Evolutionary conservation across 2,888 invertebrate species (phyloP).

Genomic region (Tubulanus polymorphus): DNA sequence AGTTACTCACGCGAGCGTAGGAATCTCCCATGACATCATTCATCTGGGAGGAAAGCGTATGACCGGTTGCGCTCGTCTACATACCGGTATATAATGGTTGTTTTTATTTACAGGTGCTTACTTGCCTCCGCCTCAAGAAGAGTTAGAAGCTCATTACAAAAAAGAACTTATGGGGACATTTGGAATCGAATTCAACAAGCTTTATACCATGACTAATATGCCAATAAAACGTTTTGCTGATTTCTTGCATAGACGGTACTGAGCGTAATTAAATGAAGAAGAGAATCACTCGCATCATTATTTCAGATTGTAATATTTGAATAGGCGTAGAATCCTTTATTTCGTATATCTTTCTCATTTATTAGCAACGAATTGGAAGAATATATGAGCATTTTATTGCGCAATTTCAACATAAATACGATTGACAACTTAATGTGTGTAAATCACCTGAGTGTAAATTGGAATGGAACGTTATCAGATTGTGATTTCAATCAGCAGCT

Average conservation of each 20-base stretch:
- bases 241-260: slow-evolving; percentile 31
- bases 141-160: slow-evolving; percentile 26
- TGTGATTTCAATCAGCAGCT: slow-evolving; percentile 38
- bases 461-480: slow-evolving; percentile 32
- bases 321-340: neutral
- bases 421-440: slow-evolving; percentile 32
- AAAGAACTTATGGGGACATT: slow-evolving; percentile 26
- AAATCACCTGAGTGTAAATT: slow-evolving; percentile 26
- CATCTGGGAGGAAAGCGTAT: too few relatives aligned
- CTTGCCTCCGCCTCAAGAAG: slow-evolving; percentile 29
- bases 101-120: slow-evolving; percentile 23
- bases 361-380: slow-evolving; percentile 28
- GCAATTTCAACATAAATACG: slow-evolving; percentile 31
- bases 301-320: neutral
- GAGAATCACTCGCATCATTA: neutral
- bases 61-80: too few relatives aligned
- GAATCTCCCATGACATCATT: too few relatives aligned
- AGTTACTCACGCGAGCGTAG: too few relatives aligned
- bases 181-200: slow-evolving; percentile 30
- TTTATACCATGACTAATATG: slow-evolving; percentile 36
- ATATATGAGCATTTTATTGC: slow-evolving; percentile 29
- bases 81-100: neutral
- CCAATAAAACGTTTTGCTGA: slow-evolving; percentile 36
- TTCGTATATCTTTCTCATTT: neutral
- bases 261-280: too few relatives aligned